Base-by-base conservation (phyloP, 2,888 invertebrate genomes). In the Metalampra italica region DNA sequence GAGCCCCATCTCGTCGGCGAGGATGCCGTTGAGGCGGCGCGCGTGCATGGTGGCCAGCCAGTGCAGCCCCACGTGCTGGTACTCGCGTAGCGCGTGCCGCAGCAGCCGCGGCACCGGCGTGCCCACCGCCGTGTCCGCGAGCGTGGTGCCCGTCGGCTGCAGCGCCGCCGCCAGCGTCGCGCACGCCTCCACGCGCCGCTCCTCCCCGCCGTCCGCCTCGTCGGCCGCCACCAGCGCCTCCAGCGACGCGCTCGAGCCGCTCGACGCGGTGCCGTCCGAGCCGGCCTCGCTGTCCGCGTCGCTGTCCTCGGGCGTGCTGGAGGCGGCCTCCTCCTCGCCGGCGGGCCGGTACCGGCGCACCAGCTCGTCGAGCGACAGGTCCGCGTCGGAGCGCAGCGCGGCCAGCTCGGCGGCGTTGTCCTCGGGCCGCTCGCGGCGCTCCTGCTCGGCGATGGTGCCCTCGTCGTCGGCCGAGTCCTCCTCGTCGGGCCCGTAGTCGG, bases 11-110 rank as follows among this genome's bases (percentile, higher is more conserved):
- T 98, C 98, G 86, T 98, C 98, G 11, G 98, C 98, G 49, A 98
- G 91, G 74, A 98, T 98, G 54, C 98, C 98, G 86, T 98, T 99
- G 54, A 99, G 90, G 75, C 96, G 95, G 68, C 97, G 94, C 66
- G 98, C 96, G 77, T 96, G 95, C 96, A 99, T 97, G 9, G 98
- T 97, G 47, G 97, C 97, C 65, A 98, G 90, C 98, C 98, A 98
- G 84, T 98, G 98, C 66, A 98, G 91, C 45, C 98, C 98, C 75
- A 98, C 97, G 82, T 98, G 97, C 87, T 98, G 98, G 87, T 98
- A 98, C 87, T 98, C 98, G 66, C 98, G 92, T 62, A 98, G 90
- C 52, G 92, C 89, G 82, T 97, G 97, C 76, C 96, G 96, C 62
- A 99, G 87, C 70, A 99, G 92, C 74, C 96, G 96, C 62, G 99